Percentiles rank a stretch among this genome's conserved stretches.
phyloP scores from a whole-genome alignment of 2,888 invertebrate genomes.

The Cybosia mesomella region DNA sequence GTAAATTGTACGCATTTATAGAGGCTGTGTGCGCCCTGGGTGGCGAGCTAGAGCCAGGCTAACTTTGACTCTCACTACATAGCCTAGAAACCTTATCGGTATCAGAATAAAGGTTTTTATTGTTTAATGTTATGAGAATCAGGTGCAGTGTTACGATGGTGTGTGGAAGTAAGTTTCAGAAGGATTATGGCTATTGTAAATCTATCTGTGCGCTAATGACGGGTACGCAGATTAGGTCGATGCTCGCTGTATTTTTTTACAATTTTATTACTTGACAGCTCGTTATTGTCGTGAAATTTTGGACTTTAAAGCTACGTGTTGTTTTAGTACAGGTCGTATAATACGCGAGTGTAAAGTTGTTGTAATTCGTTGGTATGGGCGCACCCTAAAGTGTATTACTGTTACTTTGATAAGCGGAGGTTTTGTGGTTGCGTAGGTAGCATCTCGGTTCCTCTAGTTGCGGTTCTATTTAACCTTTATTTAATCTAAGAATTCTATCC shows the following conservation, averaged over 20 bases:
- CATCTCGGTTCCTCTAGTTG: neutral
- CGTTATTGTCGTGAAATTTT: slow-evolving; percentile 47
- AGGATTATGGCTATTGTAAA: slow-evolving; percentile 79
- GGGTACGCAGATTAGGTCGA: slow-evolving; percentile 67
- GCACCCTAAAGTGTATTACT: slow-evolving; percentile 30
- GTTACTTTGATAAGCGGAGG: slow-evolving; percentile 37
- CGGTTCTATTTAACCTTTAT: neutral
- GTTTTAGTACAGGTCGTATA: slow-evolving; percentile 36
- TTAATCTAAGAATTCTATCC: neutral
- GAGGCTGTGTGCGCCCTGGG: slow-evolving; percentile 76
- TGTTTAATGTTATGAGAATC: neutral
- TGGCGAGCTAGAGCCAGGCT: slow-evolving; percentile 58
- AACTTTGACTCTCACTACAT: slow-evolving; percentile 17
- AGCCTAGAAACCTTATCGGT: neutral
- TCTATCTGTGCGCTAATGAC: slow-evolving; percentile 80
- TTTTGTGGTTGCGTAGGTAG: slow-evolving; percentile 12
- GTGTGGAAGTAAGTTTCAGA: slow-evolving; percentile 73
- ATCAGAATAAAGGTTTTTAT: slow-evolving; percentile 28
- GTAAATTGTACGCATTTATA: slow-evolving; percentile 83
- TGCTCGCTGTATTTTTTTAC: slow-evolving; percentile 50
- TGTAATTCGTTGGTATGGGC: slow-evolving; percentile 41
- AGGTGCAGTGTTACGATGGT: slow-evolving; percentile 28
- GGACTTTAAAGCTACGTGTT: slow-evolving; percentile 35
- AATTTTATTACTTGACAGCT: slow-evolving; percentile 47
- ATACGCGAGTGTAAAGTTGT: slow-evolving; percentile 39